Percentiles rank a stretch among this genome's conserved stretches.
Evolutionary conservation across 2,113 vertebrate genomes (phyloP).

Genomic region (Caretta caretta): DNA sequence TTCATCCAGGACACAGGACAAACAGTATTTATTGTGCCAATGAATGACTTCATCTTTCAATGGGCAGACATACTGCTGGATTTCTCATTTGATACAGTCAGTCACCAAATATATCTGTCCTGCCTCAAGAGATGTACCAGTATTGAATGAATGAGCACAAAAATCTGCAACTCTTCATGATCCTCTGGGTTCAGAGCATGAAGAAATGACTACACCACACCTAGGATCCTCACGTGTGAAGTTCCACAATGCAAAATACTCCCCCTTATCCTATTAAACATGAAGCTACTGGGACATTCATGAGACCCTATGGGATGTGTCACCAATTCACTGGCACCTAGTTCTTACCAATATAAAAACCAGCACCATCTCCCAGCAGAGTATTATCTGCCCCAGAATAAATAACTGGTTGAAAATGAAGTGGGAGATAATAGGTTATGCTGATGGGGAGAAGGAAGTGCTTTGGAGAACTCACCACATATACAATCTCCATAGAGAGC

Average conservation of each 20-base stretch:
- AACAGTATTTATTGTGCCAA: neutral
- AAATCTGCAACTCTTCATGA: neutral
- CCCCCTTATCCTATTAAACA: neutral
- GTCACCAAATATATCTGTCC: neutral
- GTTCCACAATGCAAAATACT: neutral
- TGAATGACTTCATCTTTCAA: neutral
- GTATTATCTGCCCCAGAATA: neutral
- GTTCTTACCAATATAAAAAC: accelerated
- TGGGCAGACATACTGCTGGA: no score
- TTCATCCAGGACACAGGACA: neutral
- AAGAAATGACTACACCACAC: neutral
- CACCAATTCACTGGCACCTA: neutral
- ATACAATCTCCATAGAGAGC: neutral
- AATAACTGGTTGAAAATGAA: neutral
- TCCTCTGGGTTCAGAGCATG: neutral
- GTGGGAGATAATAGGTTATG: neutral
- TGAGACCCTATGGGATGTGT: neutral
- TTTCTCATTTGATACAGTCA: neutral
- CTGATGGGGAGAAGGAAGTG: neutral
- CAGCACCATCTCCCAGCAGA: neutral
- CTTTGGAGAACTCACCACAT: neutral
- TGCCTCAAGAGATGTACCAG: neutral
- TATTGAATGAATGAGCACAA: neutral
- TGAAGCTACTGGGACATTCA: neutral
- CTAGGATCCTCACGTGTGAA: neutral